Evolutionary conservation across 2,888 invertebrate genomes (phyloP), one percentile per base, ranked within the genome.

Genomic region (Drosophila barbarae): DNA sequence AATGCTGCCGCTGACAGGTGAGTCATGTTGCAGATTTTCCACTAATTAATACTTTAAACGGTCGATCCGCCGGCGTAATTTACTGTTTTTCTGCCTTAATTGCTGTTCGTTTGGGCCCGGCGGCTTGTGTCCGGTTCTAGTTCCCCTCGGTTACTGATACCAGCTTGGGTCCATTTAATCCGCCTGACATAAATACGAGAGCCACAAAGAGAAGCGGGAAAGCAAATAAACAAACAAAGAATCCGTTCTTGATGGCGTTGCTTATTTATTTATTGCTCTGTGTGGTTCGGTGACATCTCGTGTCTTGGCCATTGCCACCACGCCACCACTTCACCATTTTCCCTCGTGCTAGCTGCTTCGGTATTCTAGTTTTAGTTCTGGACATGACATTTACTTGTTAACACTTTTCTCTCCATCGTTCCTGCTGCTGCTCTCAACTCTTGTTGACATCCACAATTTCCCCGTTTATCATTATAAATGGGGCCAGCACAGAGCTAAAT

Each of bases 181-280:
- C 65, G 66, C 56, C 70, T 69, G 66, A 82, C 78, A 78, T 64
- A 71, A 74, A 79, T 81, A 60, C 66, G 65, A 69, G 60, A 51
- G 39, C 56, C 38, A 39, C 6, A 39, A 51, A 52, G 30, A 41
- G 38, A 66, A 32, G 47, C 57, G 46, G 18, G 18, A 47, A 42
- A 38, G 35, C 49, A 34, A 61, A 41, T 38, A 52, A 67, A 60
- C 46, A 61, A 65, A 49, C 39, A 65, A 68, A 46, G 49, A 35
- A 47, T 55, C 23, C 36, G 23, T 59, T 66, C 50, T 30, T 44
- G 35, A 65, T 64, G 57, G 36, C 52, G 35, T 65, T 73, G 84
- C 64, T 78, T 79, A 73, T 76, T 79, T 76, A 84, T 73, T 78
- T 79, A 79, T 79, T 75, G 79, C 71, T 69, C 75, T 69, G 68